Base-by-base conservation (phyloP, 2,888 invertebrate genomes). In the Beris morrisii region DNA sequence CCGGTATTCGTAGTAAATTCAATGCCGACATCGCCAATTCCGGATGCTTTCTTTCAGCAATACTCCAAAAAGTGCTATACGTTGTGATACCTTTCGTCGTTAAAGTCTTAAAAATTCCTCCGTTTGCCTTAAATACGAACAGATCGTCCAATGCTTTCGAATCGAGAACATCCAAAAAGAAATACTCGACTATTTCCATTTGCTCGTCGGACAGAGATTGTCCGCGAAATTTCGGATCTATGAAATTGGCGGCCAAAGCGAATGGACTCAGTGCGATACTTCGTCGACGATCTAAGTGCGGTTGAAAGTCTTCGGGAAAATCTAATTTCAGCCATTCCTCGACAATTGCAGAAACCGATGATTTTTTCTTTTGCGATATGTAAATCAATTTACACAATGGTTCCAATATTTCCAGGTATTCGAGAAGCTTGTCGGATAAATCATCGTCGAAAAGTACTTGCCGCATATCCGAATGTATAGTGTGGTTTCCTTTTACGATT, bases 141-240 rank as follows among this genome's bases (percentile, higher is more conserved):
- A 66, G 52, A 11, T 66, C 57, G 13, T 53, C 54, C 15, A 54
- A 43, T 31, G 58, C 58, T 11, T 31, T 22, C 7, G 53, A 44
- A 59, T 66, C 58, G 11, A 66, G 32, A 9, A 12, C 6, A 43
- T 66, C 58, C 11, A 58, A 22, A 1, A 66, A 44, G 45, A 66
- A 66, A n/a, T 58, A 58, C 31, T 58, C 54, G 11, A 66, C 58
- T n/a, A 59, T 46, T 44, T 50, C 13, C 13, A 43, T 66, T 53
- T 66, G 65, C 11, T 45, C 54, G 7, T 12, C 45, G 3, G 57
- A 31, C 15, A 66, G 28, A n/a, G 15, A 15, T 11, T 53, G 43
- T 6, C 65, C 65, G 32, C 59, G 58, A 46, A 58, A 66, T 12
- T 43, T 45, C 3, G 65, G 65, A 59, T 66, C 58, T 48, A 66